A percentile compares a stretch with the other conserved stretches of the same genome.
phyloP scores from a whole-genome alignment of 2,888 invertebrate species.

The Scaptomyza polygonia region DNA sequence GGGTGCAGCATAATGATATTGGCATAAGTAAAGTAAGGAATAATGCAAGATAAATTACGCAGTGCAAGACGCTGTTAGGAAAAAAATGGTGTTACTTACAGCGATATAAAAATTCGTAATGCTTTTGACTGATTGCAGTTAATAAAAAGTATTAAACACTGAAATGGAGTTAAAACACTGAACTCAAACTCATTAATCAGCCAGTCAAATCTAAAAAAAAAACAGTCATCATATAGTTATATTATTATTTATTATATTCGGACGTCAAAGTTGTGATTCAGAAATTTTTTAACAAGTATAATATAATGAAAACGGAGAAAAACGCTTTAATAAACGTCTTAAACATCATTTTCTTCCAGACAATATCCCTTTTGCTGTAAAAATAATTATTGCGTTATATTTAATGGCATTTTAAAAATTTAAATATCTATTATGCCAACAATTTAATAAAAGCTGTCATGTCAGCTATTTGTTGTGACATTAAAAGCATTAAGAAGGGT shows the following conservation, averaged over 20 bases:
- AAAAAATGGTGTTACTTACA: background rate
- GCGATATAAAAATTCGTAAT: background rate
- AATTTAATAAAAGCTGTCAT: background rate
- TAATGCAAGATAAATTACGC: background rate
- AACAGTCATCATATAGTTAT: no score
- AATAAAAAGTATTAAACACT: background rate
- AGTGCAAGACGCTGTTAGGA: background rate
- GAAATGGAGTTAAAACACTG: background rate
- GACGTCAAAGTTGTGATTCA: no score
- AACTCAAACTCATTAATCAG: no score
- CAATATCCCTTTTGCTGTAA: no score
- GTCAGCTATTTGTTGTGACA: slow-evolving; percentile 6
- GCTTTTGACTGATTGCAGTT: background rate
- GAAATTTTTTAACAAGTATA: no score
- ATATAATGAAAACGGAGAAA: no score
- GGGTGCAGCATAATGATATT: slow-evolving; percentile 6
- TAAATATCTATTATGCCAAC: background rate
- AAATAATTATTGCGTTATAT: no score
- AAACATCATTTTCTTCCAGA: no score
- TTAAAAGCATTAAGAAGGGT: slow-evolving; percentile 3
- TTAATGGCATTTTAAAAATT: no score
- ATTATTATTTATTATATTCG: no score
- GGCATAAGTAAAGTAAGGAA: background rate
- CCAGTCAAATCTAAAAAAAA: no score
- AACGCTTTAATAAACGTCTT: no score